Evolutionary conservation across 2,888 invertebrate genomes (phyloP).

Genomic region (Charanyca ferruginea): DNA sequence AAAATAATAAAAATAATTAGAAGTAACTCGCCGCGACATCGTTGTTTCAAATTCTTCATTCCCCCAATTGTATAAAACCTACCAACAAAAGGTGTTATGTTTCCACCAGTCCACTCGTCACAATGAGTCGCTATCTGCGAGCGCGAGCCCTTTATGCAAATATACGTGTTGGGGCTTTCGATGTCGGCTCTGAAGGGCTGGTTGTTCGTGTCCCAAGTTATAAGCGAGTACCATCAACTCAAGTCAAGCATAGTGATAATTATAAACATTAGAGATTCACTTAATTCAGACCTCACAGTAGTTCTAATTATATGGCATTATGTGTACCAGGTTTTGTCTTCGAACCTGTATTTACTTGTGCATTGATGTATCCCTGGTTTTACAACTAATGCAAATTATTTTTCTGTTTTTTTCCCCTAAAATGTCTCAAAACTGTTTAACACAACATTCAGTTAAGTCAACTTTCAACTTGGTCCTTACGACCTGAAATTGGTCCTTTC

Average conservation of each 20-base stretch:
- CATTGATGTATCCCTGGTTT: no score
- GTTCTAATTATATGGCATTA: no score
- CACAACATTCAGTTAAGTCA: background rate
- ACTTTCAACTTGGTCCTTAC: conserved; percentile 16
- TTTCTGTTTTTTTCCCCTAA: background rate
- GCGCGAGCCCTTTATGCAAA: conserved; percentile 53
- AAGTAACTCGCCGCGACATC: background rate
- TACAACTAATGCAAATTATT: no score
- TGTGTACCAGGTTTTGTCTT: background rate
- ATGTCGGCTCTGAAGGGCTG: background rate
- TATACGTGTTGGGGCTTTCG: conserved; percentile 23
- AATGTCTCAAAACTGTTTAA: background rate
- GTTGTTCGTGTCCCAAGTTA: conserved; percentile 18
- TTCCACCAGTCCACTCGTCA: conserved; percentile 4
- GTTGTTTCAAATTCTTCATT: background rate
- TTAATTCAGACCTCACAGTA: background rate
- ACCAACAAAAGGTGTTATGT: conserved; percentile 16
- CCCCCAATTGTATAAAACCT: background rate
- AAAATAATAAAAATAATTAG: background rate
- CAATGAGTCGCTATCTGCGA: conserved; percentile 34
- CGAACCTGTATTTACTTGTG: background rate
- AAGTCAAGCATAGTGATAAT: background rate
- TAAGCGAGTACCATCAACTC: background rate
- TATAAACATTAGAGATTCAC: background rate
- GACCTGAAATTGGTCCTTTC: conserved; percentile 18